phyloP scores from a whole-genome alignment of 2,113 vertebrate genomes.

The Dasyurus viverrinus region DNA sequence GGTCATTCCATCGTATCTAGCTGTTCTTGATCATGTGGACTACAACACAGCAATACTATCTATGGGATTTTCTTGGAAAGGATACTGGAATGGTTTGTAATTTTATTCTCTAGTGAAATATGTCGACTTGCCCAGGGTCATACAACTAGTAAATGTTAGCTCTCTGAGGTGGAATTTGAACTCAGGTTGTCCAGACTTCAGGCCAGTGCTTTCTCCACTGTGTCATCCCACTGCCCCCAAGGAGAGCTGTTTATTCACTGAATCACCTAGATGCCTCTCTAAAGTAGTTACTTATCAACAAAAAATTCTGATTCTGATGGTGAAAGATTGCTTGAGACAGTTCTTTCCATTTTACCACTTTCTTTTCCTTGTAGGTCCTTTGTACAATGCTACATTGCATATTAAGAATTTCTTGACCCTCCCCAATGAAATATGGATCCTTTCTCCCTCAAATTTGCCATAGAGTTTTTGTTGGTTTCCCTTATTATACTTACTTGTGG shows the following conservation, averaged over 20 bases:
- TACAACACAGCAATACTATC: not conserved
- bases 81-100: not conserved
- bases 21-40: not conserved
- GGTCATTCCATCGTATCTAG: not conserved
- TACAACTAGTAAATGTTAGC: not conserved
- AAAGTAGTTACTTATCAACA: not conserved
- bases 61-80: not conserved
- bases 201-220: not conserved
- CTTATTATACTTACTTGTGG: not conserved
- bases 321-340: not conserved
- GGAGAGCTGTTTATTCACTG: too few relatives aligned
- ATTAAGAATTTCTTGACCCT: not conserved
- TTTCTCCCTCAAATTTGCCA: not conserved
- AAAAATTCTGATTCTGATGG: not conserved
- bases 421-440: not conserved
- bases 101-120: not conserved
- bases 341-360: not conserved
- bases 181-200: not conserved
- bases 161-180: not conserved
- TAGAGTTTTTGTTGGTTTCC: not conserved
- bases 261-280: not conserved
- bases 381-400: not conserved
- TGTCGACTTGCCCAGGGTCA: not conserved
- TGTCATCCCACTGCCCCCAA: too few relatives aligned
- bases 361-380: not conserved